Conservation (phyloP, 2,888 invertebrate species). For the Trypoxylon attenuatum region DNA sequence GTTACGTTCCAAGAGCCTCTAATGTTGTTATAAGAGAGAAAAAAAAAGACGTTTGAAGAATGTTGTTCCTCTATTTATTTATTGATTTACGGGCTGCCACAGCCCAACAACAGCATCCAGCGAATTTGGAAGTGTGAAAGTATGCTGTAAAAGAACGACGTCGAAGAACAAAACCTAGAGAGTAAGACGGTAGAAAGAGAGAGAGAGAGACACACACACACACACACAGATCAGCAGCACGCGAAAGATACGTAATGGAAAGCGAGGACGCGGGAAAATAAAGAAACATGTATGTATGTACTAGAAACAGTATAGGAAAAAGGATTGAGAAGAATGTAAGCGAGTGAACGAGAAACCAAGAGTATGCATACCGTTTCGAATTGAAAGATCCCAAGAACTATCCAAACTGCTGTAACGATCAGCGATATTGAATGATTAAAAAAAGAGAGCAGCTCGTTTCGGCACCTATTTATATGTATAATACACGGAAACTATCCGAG, state of each 20-base stretch:
- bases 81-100: slow-evolving; percentile 65
- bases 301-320: too few relatives aligned
- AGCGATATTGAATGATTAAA: slow-evolving; percentile 4
- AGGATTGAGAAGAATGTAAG: too few relatives aligned
- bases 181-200: slow-evolving; percentile 5
- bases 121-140: slow-evolving; percentile 57
- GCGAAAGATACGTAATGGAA: neutral
- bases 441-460: slow-evolving; percentile 64
- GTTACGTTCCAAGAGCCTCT: slow-evolving; percentile 73
- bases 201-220: slow-evolving; percentile 5
- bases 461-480: slow-evolving; percentile 70
- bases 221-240: neutral
- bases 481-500: slow-evolving; percentile 59
- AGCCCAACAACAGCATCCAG: slow-evolving; percentile 52
- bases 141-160: slow-evolving; percentile 52
- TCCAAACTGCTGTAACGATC: too few relatives aligned
- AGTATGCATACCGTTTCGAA: too few relatives aligned
- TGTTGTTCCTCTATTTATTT: slow-evolving; percentile 73
- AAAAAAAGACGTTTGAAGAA: slow-evolving; percentile 63
- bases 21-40: slow-evolving; percentile 67
- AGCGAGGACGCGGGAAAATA: slow-evolving; percentile 5
- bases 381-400: too few relatives aligned
- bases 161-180: slow-evolving; percentile 20
- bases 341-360: too few relatives aligned
- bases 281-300: neutral